Conservation (phyloP, 2,113 vertebrate genomes). For the Indicator indicator region DNA sequence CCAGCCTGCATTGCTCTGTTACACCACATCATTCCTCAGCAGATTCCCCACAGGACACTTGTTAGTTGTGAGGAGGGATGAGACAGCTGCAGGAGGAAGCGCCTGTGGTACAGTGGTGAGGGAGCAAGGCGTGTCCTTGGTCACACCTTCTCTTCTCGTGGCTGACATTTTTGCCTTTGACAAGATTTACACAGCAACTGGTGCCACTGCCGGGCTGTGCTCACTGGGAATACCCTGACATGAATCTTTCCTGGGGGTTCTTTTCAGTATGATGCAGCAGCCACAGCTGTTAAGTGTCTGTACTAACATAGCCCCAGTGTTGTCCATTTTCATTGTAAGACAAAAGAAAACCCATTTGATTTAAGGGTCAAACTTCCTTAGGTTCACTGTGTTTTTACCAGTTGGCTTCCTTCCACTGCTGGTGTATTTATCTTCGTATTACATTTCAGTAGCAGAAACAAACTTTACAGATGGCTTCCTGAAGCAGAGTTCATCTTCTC, state of each 20-base stretch:
- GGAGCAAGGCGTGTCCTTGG: accelerated
- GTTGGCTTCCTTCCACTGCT: background rate
- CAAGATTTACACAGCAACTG: background rate
- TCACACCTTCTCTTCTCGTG: background rate
- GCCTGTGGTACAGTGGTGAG: background rate
- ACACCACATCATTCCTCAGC: conserved; percentile 7
- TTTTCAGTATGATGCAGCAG: background rate
- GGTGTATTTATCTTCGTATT: background rate
- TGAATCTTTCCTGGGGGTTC: background rate
- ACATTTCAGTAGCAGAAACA: background rate
- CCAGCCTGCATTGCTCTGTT: background rate
- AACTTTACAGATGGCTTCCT: background rate
- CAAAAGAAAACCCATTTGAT: background rate
- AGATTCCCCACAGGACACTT: background rate
- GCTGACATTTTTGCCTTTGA: background rate
- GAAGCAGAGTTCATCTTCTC: background rate
- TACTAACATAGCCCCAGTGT: background rate
- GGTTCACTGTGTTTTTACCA: background rate
- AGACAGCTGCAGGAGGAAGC: background rate
- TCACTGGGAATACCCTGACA: background rate
- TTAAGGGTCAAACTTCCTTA: background rate
- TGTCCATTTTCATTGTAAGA: background rate
- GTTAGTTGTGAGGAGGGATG: background rate
- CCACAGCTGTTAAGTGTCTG: background rate
- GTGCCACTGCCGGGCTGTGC: background rate